phyloP scores from a whole-genome alignment of 2,888 invertebrate genomes.

The Apodemia duryi region DNA sequence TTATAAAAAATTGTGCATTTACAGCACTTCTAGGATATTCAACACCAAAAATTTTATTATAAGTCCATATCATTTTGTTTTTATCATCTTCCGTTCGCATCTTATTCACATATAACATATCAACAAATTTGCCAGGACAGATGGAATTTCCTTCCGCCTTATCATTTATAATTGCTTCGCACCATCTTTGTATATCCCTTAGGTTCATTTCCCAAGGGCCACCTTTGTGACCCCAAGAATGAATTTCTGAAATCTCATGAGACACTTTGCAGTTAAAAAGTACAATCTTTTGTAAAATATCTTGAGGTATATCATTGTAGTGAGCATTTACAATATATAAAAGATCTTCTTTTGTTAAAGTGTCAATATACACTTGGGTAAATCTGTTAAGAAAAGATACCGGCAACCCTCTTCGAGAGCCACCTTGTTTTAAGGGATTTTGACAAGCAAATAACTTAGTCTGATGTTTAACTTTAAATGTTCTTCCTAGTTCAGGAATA shows the following conservation, averaged over 20 bases:
- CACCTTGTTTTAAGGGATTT: conserved; percentile 97
- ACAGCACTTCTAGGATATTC: conserved; percentile 70
- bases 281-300: conserved; percentile 85
- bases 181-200: conserved; percentile 96
- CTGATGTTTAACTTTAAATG: conserved; percentile 86
- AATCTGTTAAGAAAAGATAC: conserved; percentile 98
- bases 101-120: conserved; percentile 91
- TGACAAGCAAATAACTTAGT: conserved; percentile 98
- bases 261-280: conserved; percentile 86
- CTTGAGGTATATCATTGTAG: conserved; percentile 80
- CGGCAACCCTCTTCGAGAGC: conserved; percentile 96
- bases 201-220: conserved; percentile 99
- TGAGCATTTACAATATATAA: conserved; percentile 82
- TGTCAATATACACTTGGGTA: conserved; percentile 89
- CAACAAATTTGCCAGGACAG: conserved; percentile 82
- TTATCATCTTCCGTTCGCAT: conserved; percentile 91
- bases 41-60: conserved; percentile 68
- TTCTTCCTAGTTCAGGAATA: conserved; percentile 95
- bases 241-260: conserved; percentile 80
- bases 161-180: conserved; percentile 83
- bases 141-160: conserved; percentile 41
- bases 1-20: conserved; percentile 80
- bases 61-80: conserved; percentile 79
- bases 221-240: conserved; percentile 88
- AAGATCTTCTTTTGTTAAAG: conserved; percentile 83